A percentile compares a stretch with the other conserved stretches of the same genome.
Evolutionary conservation across 1,140 invertebrate species (phyloP).

Genomic region (Hestina assimilis): DNA sequence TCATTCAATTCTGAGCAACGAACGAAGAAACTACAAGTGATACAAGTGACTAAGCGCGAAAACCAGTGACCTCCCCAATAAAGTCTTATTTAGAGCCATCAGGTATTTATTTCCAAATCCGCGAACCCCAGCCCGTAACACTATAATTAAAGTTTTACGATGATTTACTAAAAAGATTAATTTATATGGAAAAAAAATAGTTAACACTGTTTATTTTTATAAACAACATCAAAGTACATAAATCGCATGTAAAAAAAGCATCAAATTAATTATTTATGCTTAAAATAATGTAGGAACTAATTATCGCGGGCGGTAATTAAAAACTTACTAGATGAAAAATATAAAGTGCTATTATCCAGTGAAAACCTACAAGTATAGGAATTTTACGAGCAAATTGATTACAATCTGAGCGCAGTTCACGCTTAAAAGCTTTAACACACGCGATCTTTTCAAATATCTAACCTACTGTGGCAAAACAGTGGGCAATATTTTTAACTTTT

Average conservation of each 20-base stretch:
- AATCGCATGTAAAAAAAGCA: constrained; percentile 15
- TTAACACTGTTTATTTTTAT: not conserved
- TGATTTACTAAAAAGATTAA: too few species aligned
- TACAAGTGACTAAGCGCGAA: too few species aligned
- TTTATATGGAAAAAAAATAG: not conserved
- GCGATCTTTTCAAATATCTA: constrained; percentile 10
- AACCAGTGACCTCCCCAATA: too few species aligned
- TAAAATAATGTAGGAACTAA: constrained; percentile 17
- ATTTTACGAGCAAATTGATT: constrained; percentile 26
- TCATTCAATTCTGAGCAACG: too few species aligned
- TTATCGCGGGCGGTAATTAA: constrained; percentile 20
- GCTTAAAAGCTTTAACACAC: constrained; percentile 23
- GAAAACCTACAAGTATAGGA: constrained; percentile 10
- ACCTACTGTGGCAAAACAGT: not conserved
- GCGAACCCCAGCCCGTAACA: too few species aligned
- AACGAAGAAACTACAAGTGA: too few species aligned
- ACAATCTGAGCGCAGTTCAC: constrained; percentile 20
- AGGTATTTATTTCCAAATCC: too few species aligned
- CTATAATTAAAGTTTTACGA: too few species aligned
- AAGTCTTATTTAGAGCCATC: too few species aligned
- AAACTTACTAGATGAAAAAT: constrained; percentile 26
- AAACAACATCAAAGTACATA: not conserved
- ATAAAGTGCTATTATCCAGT: constrained; percentile 21
- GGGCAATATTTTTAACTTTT: too few species aligned
- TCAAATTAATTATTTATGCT: constrained; percentile 10